These are phyloP conservation scores for Mormoops blainvillei DNA, from an alignment of 2,113 vertebrate genomes.

Conservation along the genomic window DNA sequence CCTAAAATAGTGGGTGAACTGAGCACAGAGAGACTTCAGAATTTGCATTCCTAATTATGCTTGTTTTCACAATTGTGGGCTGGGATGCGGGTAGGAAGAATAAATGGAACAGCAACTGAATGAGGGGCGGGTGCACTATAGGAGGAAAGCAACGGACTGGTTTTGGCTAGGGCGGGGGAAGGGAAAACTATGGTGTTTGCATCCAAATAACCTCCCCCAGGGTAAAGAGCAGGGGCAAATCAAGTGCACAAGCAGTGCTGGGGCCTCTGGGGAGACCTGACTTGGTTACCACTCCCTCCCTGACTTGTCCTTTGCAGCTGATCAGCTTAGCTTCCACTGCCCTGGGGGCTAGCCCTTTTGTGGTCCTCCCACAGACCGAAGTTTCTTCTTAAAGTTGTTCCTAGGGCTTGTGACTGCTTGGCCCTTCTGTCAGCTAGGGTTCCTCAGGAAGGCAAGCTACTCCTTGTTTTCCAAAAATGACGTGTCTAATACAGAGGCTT, in stretches of 20 bases:
- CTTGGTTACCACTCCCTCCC: background rate
- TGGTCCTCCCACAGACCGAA: too few species aligned
- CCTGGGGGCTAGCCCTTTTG: background rate
- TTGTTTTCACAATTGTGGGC: background rate
- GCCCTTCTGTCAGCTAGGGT: background rate
- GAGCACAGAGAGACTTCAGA: background rate
- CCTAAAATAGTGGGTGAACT: background rate
- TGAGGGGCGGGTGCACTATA: rapidly evolving
- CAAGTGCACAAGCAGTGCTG: background rate
- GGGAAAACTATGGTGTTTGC: background rate
- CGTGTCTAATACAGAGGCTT: background rate
- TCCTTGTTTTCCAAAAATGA: background rate
- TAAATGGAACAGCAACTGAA: background rate
- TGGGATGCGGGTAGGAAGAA: background rate
- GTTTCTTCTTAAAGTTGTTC: background rate
- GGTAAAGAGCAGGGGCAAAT: background rate
- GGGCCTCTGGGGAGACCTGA: background rate
- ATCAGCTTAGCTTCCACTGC: background rate
- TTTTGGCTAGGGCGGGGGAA: background rate
- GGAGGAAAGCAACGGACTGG: background rate
- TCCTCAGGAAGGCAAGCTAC: background rate
- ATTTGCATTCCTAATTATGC: background rate
- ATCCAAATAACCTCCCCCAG: background rate
- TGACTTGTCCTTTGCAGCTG: background rate
- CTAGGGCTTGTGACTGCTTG: background rate